Conservation (phyloP, 2,113 vertebrate species). For the Sialia sialis region DNA sequence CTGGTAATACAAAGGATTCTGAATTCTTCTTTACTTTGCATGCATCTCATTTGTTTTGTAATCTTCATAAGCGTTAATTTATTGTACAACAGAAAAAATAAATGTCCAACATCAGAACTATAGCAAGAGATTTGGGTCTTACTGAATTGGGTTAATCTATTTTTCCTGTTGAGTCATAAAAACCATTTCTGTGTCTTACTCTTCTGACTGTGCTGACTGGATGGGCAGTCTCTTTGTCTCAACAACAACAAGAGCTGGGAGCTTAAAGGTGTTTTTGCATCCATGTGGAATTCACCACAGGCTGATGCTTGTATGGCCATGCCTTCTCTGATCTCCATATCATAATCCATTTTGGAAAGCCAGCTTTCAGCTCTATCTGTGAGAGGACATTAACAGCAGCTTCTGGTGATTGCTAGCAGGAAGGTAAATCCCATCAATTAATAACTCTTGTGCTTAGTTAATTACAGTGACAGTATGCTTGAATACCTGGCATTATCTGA, state of each 20-base stretch:
- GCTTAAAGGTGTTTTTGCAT: not conserved
- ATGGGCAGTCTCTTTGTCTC: not conserved
- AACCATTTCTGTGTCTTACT: not conserved
- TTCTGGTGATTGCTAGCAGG: not conserved
- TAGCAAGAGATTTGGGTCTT: not conserved
- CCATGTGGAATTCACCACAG: not conserved
- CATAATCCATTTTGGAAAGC: not conserved
- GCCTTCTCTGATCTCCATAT: not conserved
- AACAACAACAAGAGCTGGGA: not conserved
- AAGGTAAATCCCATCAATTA: not conserved
- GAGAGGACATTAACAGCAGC: not conserved
- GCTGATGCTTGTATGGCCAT: not conserved
- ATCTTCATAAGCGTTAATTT: not conserved
- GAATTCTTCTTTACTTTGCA: not conserved
- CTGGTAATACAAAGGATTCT: not conserved
- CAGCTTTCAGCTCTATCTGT: rapidly evolving
- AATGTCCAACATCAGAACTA: not conserved
- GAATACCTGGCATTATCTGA: not conserved
- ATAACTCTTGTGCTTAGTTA: not conserved
- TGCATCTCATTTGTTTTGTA: not conserved
- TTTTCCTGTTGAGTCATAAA: not conserved
- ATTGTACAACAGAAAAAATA: not conserved
- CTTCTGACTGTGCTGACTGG: not conserved
- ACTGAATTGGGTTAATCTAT: not conserved
- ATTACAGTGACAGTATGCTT: not conserved